Percentiles rank a stretch among this genome's conserved stretches.
phyloP scores from a whole-genome alignment of 1,140 invertebrate species.

The Zaprionus kolodkinae region DNA sequence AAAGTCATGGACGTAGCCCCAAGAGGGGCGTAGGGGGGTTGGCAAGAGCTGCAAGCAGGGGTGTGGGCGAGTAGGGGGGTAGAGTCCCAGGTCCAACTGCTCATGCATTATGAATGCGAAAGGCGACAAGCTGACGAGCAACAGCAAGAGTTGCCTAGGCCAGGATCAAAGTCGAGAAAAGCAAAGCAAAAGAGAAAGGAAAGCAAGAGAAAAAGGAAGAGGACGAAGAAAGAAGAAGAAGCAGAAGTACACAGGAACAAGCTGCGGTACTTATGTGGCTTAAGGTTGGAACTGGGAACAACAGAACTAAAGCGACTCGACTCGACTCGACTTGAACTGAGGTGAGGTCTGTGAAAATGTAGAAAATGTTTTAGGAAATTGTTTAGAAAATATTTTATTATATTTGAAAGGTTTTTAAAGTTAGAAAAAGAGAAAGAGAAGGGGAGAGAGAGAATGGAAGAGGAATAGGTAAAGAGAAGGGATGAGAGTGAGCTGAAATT shows the following conservation, averaged over 20 bases:
- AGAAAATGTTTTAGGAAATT: not conserved
- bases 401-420: not conserved
- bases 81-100: no score
- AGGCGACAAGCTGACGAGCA: not conserved
- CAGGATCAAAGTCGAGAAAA: not conserved
- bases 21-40: no score
- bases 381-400: not conserved
- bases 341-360: not conserved
- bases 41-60: not conserved
- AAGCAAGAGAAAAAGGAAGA: not conserved
- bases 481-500: no score
- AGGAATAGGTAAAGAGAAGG: not conserved
- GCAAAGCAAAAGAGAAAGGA: not conserved
- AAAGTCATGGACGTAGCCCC: not conserved
- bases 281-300: not conserved
- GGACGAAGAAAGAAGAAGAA: not conserved
- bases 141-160: not conserved
- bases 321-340: not conserved
- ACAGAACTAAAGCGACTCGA: not conserved
- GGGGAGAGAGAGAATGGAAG: not conserved
- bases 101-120: conserved; percentile 44
- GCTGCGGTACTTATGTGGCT: conserved; percentile 37
- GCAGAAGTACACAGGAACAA: conserved; percentile 1
- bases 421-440: not conserved
- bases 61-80: not conserved